Base-by-base conservation (phyloP, 1,140 invertebrate species). In the Oryctes rhinoceros region DNA sequence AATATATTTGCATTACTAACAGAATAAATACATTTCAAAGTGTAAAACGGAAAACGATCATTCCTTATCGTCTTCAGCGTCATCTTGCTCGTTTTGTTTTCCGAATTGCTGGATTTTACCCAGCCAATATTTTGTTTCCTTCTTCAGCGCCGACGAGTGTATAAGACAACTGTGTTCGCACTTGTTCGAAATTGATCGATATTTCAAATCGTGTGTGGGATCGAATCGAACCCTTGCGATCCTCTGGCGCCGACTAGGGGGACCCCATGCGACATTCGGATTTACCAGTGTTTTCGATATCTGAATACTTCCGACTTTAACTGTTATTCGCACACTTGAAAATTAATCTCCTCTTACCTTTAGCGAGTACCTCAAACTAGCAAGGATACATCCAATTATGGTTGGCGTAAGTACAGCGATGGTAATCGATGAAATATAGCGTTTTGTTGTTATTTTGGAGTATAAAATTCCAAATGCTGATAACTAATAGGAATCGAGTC, bases 131-230 rank as follows among this genome's bases (percentile, higher is more conserved):
- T 53, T 49, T 0, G 53, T 20, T 78, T 78, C 76, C 15, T 78
- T 78, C 13, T 59, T 48, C 76, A 78, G 30, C 3, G 76, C 76
- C n/a, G 44, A 30, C 76, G 76, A 78, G 48, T 78, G 24, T 53
- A 78, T 0, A 1, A 78, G 24, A 53, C 76, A 78, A 30, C 11
- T 59, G 15, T 78, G 76, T 3, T 48, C 13, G 20, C 76, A 78
- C 4, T 13, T 18, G 6, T 78, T 47, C 20, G 11, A 10, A 18
- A 59, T 53, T 1, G 76, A 78, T 59, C 44, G 48, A 18, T 78
- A 78, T 18, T 35, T 24, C 11, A 78, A 37, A 35, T 78, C 76
- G 24, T 78, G 76, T 3, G 76, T 53, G 0, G 76, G 76, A 59
- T 78, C 76, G 13, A 78, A 78, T 48, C 49, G 15, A 48, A 20